A percentile compares a stretch with the other conserved stretches of the same genome.
Evolutionary conservation across 2,888 invertebrate genomes (phyloP).

Genomic region (Meta bourneti): DNA sequence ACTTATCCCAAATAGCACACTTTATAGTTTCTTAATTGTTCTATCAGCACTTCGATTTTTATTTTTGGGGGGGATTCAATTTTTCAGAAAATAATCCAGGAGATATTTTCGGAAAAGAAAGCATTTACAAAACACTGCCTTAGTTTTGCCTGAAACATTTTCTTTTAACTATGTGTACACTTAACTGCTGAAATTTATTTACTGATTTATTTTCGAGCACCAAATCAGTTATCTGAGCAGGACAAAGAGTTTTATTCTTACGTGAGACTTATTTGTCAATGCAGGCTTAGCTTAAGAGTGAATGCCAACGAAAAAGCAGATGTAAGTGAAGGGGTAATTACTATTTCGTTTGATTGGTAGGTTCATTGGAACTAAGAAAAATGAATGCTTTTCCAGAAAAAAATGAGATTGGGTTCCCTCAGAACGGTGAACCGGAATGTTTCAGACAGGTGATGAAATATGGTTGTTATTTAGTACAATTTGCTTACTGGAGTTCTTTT

Average conservation of each 20-base stretch:
- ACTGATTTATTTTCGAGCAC: background rate
- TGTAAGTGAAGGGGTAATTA: conserved; percentile 65
- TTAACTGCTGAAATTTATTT: background rate
- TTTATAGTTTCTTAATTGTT: no score
- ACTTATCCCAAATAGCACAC: no score
- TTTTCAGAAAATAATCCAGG: background rate
- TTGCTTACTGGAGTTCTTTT: conserved; percentile 1
- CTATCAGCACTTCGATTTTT: no score
- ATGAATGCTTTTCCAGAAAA: conserved; percentile 25
- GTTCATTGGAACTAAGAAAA: conserved; percentile 29
- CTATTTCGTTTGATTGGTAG: conserved; percentile 48
- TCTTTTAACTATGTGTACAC: background rate
- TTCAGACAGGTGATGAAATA: background rate
- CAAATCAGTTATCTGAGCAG: background rate
- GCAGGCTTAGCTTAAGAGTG: background rate
- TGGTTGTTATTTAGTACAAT: background rate
- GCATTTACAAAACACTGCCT: background rate
- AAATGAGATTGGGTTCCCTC: conserved; percentile 14
- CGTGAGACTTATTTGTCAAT: conserved; percentile 1
- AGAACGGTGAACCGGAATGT: background rate
- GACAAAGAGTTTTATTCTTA: background rate
- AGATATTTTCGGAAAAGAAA: background rate
- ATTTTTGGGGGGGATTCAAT: background rate
- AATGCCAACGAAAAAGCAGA: conserved; percentile 25
- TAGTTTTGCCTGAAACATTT: background rate